Percentiles rank a stretch among this genome's conserved stretches.
phyloP scores from a whole-genome alignment of 2,888 invertebrate genomes.

The Drymonia ruficornis region DNA sequence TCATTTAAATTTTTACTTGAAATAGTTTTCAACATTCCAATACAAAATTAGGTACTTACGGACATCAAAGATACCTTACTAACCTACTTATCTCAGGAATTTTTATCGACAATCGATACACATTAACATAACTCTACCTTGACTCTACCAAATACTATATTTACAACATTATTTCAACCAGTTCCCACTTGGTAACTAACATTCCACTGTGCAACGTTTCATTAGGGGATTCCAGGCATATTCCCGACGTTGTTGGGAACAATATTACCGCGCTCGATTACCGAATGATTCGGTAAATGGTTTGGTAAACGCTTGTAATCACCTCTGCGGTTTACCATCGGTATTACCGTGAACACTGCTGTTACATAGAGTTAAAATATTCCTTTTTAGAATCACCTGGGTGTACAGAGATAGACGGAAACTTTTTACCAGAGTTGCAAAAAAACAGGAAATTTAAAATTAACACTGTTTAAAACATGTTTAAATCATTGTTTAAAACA shows the following conservation, averaged over 20 bases:
- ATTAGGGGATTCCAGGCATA: slow-evolving; percentile 59
- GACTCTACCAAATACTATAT: slow-evolving; percentile 57
- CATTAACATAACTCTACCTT: slow-evolving; percentile 55
- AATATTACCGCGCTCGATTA: slow-evolving; percentile 59
- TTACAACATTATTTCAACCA: slow-evolving; percentile 52
- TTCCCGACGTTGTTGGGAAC: slow-evolving; percentile 60
- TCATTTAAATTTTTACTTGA: too few species aligned
- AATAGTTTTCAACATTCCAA: background rate
- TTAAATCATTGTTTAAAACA: too few species aligned
- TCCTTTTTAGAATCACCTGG: slow-evolving; percentile 29
- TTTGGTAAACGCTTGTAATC: slow-evolving; percentile 69
- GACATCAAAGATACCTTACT: background rate
- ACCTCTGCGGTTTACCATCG: slow-evolving; percentile 69
- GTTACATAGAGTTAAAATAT: slow-evolving; percentile 59
- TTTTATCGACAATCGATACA: slow-evolving; percentile 41
- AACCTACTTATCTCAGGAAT: slow-evolving; percentile 41
- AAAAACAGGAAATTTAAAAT: too few species aligned
- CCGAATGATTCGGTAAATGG: slow-evolving; percentile 78
- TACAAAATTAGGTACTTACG: background rate
- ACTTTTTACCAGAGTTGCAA: too few species aligned
- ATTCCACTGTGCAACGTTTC: slow-evolving; percentile 48
- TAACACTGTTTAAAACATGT: too few species aligned
- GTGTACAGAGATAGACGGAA: too few species aligned
- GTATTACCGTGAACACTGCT: slow-evolving; percentile 68
- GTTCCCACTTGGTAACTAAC: slow-evolving; percentile 42